Base-by-base conservation (phyloP, 2,113 vertebrate genomes). In the Murina feae region DNA sequence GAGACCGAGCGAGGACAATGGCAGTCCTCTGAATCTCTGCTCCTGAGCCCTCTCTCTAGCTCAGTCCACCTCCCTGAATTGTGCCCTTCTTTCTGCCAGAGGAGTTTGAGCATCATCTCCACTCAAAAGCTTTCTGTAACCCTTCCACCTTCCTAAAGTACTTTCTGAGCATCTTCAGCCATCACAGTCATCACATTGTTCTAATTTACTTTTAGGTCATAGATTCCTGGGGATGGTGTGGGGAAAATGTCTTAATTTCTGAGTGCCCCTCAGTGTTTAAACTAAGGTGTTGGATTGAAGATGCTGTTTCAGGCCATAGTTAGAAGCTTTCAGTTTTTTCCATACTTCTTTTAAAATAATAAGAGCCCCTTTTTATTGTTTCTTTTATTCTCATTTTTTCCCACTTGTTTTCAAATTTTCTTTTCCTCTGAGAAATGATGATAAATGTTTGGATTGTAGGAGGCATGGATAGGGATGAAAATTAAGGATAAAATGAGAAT, bases 31-130 rank as follows among this genome's bases (percentile, higher is more conserved):
- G 35, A 6, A 7, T 18, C 10, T 12, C 9, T 35, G 10, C 2
- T 0, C 47, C 37, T 30, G n/a, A 28, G 20, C 12, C 51, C 35
- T 3, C 28, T 11, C 28, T 51, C 32, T 20, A 25, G 16, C 39
- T 3, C 6, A 6, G 30, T 0, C 1, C 0, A 25, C n/a, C 8
- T 66, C 30, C 0, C 25, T 47, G 17, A 4, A 25, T 68, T 75
- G 30, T 30, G 18, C 55, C 23, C 85, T 75, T 53, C 20, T 21
- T 63, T 44, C 68, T 51, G 18, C n/a, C 6, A 5, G 30, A 20
- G 21, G 30, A 25, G 2, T 32, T 14, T 14, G 53, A 37, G 10
- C 37, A 55, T 32, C 32, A 4, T 44, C 23, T 51, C 17, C 30
- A 14, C 28, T 21, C 0, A 1, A 17, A 65, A 55, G 39, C 23